Conservation (phyloP, 2,797 vertebrate species). For the Melanotaenia parkinsoni region DNA sequence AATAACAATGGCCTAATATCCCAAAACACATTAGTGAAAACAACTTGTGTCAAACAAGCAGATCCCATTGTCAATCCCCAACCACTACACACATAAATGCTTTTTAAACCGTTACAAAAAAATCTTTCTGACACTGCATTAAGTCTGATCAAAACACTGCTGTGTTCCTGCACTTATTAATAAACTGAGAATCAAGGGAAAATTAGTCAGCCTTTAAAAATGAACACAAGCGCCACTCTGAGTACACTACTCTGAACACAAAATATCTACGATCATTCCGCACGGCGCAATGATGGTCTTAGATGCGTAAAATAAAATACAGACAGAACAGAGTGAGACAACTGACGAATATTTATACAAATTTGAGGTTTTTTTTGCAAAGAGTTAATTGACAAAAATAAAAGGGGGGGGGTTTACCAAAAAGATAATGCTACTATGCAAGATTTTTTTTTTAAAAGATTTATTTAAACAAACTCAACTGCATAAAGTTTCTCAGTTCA, state of each 20-base stretch:
- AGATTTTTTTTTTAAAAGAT: slow-evolving; percentile 24
- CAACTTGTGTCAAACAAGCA: slow-evolving; percentile 91
- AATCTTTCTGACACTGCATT: slow-evolving; percentile 86
- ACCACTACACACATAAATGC: slow-evolving; percentile 78
- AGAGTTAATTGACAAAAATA: slow-evolving; percentile 49
- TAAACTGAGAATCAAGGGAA: slow-evolving; percentile 84
- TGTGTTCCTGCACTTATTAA: slow-evolving; percentile 91
- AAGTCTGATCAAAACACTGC: slow-evolving; percentile 87
- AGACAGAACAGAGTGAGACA: slow-evolving; percentile 70
- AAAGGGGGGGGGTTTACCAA: slow-evolving; percentile 60
- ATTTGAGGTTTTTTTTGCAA: slow-evolving; percentile 52
- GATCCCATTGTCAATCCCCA: slow-evolving; percentile 81
- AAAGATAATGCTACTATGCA: slow-evolving; percentile 40
- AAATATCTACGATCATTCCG: slow-evolving; percentile 92
- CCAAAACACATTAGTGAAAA: slow-evolving; percentile 65
- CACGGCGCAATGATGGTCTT: slow-evolving; percentile 99
- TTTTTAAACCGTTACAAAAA: slow-evolving; percentile 80
- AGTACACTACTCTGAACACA: slow-evolving; percentile 92
- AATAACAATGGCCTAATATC: slow-evolving; percentile 74
- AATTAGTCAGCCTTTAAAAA: slow-evolving; percentile 88
- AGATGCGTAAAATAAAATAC: slow-evolving; percentile 89
- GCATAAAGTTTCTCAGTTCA: slow-evolving; percentile 1
- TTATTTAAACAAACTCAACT: slow-evolving; percentile 42
- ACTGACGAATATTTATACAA: slow-evolving; percentile 84
- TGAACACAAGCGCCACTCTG: slow-evolving; percentile 90